Conservation (phyloP, 2,113 vertebrate species). For the Notechis scutatus region DNA sequence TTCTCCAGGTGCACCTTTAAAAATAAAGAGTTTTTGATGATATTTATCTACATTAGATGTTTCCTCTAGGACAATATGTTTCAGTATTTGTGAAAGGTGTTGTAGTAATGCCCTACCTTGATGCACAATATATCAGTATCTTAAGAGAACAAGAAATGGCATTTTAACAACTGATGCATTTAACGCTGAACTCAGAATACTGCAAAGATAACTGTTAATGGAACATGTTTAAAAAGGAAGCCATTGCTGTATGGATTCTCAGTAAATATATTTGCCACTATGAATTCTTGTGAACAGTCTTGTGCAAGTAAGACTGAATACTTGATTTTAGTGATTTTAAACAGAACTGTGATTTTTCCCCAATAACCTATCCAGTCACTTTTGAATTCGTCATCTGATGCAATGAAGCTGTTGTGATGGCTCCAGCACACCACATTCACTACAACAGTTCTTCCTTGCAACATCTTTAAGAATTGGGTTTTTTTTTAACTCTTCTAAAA, state of each 20-base stretch:
- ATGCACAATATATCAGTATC: constrained; percentile 7
- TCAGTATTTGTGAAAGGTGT: neutral
- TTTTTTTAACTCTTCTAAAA: neutral
- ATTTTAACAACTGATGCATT: neutral
- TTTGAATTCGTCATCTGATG: neutral
- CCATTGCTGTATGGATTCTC: neutral
- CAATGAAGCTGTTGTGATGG: neutral
- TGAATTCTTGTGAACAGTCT: neutral
- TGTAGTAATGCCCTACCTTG: neutral
- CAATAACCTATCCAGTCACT: neutral
- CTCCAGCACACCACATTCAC: neutral
- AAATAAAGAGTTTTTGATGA: neutral
- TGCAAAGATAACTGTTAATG: neutral
- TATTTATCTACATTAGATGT: constrained; percentile 13
- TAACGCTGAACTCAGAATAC: neutral
- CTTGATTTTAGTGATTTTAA: neutral
- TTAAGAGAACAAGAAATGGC: neutral
- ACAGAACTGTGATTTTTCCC: neutral
- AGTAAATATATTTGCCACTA: neutral
- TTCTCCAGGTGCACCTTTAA: neutral
- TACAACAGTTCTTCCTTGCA: neutral
- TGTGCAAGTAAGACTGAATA: neutral
- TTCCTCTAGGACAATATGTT: constrained; percentile 2
- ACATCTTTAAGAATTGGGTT: neutral
- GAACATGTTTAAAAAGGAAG: neutral